Evolutionary conservation across 2,113 vertebrate genomes (phyloP).

Genomic region (Megaleporinus macrocephalus): DNA sequence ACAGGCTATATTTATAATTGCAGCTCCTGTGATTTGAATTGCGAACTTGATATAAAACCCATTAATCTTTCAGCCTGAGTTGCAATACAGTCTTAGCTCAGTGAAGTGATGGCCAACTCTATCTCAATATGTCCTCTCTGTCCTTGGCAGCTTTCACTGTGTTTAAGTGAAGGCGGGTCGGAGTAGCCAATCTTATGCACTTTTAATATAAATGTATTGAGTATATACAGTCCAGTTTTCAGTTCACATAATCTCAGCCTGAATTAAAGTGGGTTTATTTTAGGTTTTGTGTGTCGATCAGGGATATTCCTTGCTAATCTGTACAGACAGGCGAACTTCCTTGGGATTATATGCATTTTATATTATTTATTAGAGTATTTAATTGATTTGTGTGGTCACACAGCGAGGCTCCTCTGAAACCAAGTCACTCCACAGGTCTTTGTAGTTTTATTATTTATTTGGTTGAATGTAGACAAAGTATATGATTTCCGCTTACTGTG

Average conservation of each 20-base stretch:
- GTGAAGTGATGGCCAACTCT: conserved; percentile 14
- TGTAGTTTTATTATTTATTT: neutral
- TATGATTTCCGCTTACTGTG: neutral
- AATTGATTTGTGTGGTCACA: neutral
- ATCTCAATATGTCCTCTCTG: neutral
- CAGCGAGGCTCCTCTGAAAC: neutral
- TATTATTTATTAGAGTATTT: conserved; percentile 46
- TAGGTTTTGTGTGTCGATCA: conserved; percentile 12
- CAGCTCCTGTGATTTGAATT: too few relatives aligned
- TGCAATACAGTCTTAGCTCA: too few relatives aligned
- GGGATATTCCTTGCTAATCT: conserved; percentile 20
- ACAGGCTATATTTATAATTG: too few relatives aligned
- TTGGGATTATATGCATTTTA: neutral
- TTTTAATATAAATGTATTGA: neutral
- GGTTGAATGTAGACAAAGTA: neutral
- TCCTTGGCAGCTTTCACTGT: neutral
- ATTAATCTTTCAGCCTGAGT: neutral
- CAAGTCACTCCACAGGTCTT: conserved; percentile 3
- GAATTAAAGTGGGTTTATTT: neutral
- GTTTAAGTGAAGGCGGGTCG: neutral
- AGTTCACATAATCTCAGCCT: neutral
- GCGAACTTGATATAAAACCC: too few relatives aligned
- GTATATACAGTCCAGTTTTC: neutral
- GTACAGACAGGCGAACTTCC: conserved; percentile 7
- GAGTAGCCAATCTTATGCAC: conserved; percentile 21